These are phyloP conservation scores for Littorina saxatilis DNA, from an alignment of 1,140 invertebrate genomes.

Conservation along the genomic window DNA sequence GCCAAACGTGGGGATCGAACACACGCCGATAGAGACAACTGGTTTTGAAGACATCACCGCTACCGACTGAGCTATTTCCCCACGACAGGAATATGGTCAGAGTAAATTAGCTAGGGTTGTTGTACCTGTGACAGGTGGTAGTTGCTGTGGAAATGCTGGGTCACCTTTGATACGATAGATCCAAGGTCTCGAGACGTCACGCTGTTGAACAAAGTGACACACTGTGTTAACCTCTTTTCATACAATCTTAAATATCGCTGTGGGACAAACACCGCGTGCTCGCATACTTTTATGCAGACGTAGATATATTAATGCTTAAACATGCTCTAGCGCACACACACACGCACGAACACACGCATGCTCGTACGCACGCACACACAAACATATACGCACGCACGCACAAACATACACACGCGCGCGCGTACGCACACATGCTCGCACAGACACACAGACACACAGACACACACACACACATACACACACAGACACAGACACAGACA, in stretches of 20 bases:
- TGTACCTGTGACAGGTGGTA: slow-evolving; percentile 13
- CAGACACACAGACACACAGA: slow-evolving; percentile 1
- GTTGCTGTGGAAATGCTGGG: slow-evolving; percentile 25
- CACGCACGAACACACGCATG: not conserved
- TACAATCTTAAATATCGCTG: too few relatives aligned
- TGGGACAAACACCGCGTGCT: too few relatives aligned
- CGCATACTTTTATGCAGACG: too few relatives aligned
- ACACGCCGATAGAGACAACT: too few relatives aligned
- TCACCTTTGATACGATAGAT: slow-evolving; percentile 3
- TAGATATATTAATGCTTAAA: too few relatives aligned
- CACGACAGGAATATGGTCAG: too few relatives aligned
- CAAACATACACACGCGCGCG: slow-evolving; percentile 7
- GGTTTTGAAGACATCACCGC: too few relatives aligned
- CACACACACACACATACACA: slow-evolving; percentile 21
- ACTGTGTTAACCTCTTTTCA: too few relatives aligned
- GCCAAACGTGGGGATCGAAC: too few relatives aligned
- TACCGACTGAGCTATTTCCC: too few relatives aligned
- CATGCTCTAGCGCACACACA: slow-evolving; percentile 1
- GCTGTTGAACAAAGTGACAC: not conserved
- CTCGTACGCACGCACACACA: not conserved
- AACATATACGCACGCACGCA: not conserved
- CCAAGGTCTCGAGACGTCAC: not conserved
- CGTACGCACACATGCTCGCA: not conserved
- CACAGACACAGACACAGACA: slow-evolving; percentile 23
- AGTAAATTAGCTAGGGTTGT: too few relatives aligned